A percentile compares a stretch with the other conserved stretches of the same genome.
Evolutionary conservation across 1,140 invertebrate species (phyloP).

Genomic region (Lithobius niger): DNA sequence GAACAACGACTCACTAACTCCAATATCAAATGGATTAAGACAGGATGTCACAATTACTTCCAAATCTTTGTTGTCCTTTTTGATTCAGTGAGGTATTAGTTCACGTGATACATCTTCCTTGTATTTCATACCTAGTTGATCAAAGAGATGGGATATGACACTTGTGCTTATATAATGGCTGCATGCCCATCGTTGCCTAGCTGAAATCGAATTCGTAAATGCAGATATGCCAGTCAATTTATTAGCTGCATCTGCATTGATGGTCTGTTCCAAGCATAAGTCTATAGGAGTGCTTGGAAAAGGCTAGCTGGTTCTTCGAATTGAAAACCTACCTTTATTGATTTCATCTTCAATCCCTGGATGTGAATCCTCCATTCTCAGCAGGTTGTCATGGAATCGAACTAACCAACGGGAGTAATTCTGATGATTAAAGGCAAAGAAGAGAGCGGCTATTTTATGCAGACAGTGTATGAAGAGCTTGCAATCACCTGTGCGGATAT

Average conservation of each 20-base stretch:
- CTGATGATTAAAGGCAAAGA: constrained; percentile 25
- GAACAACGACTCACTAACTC: background rate
- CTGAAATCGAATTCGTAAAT: constrained; percentile 13
- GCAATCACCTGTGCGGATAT: constrained; percentile 20
- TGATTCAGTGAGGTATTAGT: background rate
- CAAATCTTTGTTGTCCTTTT: background rate
- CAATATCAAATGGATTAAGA: background rate
- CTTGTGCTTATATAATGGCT: constrained; percentile 9
- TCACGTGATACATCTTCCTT: constrained; percentile 4
- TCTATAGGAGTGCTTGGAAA: constrained; percentile 5
- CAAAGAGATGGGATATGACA: constrained; percentile 5
- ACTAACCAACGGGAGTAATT: constrained; percentile 25
- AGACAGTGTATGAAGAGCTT: constrained; percentile 21
- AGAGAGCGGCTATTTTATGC: constrained; percentile 21
- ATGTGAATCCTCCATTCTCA: constrained; percentile 7
- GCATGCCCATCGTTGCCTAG: constrained; percentile 9
- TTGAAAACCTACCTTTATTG: background rate
- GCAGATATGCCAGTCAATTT: constrained; percentile 6
- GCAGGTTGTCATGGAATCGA: constrained; percentile 15
- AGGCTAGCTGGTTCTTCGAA: constrained; percentile 9
- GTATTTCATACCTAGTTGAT: background rate
- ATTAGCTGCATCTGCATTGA: constrained; percentile 10
- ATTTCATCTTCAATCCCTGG: background rate
- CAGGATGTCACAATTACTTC: background rate
- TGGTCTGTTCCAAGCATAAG: constrained; percentile 10